phyloP scores from a whole-genome alignment of 35 echinoderm and acorn worm genomes.

The Chiridota heheva region DNA sequence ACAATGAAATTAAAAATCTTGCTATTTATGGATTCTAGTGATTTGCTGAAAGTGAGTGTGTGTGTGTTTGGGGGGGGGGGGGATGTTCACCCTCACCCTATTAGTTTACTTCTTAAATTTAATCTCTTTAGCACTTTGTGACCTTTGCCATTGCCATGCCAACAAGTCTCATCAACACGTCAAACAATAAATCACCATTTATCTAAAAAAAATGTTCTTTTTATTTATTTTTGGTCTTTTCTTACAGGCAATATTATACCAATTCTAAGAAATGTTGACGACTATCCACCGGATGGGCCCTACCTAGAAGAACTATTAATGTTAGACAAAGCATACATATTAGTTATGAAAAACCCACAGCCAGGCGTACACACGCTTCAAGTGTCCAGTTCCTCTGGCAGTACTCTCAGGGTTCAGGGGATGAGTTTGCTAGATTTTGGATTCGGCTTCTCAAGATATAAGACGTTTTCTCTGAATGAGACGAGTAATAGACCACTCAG shows the following conservation, averaged over 20 bases:
- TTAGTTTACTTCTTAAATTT: too few relatives aligned
- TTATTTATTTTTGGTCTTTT: not conserved
- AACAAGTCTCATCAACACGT: too few relatives aligned
- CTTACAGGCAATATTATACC: slow-evolving; percentile 23
- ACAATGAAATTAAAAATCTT: too few relatives aligned
- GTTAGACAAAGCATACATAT: slow-evolving; percentile 83
- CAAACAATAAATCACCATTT: too few relatives aligned
- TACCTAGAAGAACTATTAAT: slow-evolving; percentile 69
- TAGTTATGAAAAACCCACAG: slow-evolving; percentile 68
- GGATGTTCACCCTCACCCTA: too few relatives aligned
- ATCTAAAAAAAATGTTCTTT: too few relatives aligned
- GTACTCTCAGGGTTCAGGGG: slow-evolving; percentile 74
- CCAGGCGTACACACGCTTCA: slow-evolving; percentile 67
- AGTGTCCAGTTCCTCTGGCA: slow-evolving; percentile 37
- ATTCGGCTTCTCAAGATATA: slow-evolving; percentile 72
- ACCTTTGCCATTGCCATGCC: too few relatives aligned
- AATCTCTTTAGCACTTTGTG: too few relatives aligned
- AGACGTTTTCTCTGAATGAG: slow-evolving; percentile 28
- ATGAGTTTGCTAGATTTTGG: slow-evolving; percentile 82
- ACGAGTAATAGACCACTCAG: slow-evolving; percentile 73
- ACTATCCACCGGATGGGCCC: slow-evolving; percentile 7
- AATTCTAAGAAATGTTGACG: slow-evolving; percentile 6
- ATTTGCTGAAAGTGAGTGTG: too few relatives aligned
- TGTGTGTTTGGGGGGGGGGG: too few relatives aligned
- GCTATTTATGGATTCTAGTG: too few relatives aligned